Conservation (phyloP, 2,888 invertebrate species). For the Meta bourneti region DNA sequence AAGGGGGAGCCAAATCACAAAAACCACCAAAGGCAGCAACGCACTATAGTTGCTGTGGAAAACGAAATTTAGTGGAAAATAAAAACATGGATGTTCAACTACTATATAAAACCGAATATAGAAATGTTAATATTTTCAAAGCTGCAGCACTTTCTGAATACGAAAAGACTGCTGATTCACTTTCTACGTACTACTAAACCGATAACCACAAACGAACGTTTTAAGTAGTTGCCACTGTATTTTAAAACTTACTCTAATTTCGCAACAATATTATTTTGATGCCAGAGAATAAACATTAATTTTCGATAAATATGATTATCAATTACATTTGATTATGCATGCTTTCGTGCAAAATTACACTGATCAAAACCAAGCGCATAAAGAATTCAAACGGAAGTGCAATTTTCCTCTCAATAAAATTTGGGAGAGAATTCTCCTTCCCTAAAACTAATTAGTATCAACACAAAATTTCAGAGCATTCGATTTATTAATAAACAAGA, state of each 20-base stretch:
- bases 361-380: no score
- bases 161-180: constrained; percentile 17
- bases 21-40: background rate
- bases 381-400: no score
- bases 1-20: background rate
- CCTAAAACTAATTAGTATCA: no score
- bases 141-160: background rate
- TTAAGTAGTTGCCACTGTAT: background rate
- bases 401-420: no score
- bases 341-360: no score
- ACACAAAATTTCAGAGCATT: no score
- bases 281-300: background rate
- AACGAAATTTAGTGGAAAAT: background rate
- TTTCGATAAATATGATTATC: no score
- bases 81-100: background rate
- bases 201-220: constrained; percentile 27
- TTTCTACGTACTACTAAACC: constrained; percentile 30
- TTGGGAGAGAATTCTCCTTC: no score
- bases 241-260: background rate
- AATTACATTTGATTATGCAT: no score
- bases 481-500: no score
- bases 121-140: background rate
- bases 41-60: background rate
- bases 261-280: background rate
- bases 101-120: background rate